These are phyloP conservation scores for Drosophila recens DNA, from an alignment of 2,888 invertebrate species.

Conservation along the genomic window DNA sequence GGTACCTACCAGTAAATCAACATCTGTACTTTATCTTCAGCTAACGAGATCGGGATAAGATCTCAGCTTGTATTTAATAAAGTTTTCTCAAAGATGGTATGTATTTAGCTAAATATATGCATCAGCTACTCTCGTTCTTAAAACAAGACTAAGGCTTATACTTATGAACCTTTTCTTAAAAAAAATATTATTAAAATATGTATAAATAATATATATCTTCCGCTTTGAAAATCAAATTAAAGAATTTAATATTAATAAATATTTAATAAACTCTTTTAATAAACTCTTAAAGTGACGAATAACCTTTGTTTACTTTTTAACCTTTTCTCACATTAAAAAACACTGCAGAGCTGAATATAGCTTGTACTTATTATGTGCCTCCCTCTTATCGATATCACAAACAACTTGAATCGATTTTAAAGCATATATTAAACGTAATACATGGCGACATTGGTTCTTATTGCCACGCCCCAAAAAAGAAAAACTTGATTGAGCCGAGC, in stretches of 20 bases:
- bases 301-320: neutral
- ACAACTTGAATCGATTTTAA: neutral
- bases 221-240: too few species aligned
- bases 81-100: neutral
- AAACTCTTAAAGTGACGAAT: neutral
- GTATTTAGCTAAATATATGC: neutral
- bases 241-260: neutral
- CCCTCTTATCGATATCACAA: conserved; percentile 2
- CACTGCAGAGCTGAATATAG: neutral
- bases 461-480: conserved; percentile 8
- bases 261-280: too few species aligned
- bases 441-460: neutral
- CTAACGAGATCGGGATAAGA: neutral
- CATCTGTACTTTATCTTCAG: neutral
- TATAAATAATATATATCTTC: too few species aligned
- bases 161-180: too few species aligned
- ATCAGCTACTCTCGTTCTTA: too few species aligned
- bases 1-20: neutral
- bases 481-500: conserved; percentile 5
- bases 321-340: neutral
- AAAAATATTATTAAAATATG: too few species aligned
- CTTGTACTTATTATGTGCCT: neutral
- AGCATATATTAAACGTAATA: neutral
- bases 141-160: too few species aligned
- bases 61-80: neutral